Evolutionary conservation across 2,888 invertebrate species (phyloP).

Genomic region (Chalcis sispes): DNA sequence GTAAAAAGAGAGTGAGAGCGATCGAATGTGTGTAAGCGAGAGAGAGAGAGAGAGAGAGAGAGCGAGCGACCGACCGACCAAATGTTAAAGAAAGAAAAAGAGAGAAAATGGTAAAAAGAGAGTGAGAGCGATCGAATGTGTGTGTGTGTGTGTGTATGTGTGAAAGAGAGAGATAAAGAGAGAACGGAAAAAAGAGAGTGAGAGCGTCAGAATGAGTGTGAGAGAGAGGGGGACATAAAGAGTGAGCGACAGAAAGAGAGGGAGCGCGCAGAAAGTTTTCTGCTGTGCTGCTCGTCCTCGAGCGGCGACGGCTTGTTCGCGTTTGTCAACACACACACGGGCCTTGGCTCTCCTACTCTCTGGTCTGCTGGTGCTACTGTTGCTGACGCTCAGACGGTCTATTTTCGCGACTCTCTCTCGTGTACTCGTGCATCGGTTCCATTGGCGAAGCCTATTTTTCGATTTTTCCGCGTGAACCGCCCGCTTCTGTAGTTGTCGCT

Average conservation of each 20-base stretch:
- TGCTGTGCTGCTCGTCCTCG: too few relatives aligned
- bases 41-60: background rate
- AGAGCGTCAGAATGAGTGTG: too few relatives aligned
- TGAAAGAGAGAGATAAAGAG: too few relatives aligned
- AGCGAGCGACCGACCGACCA: too few relatives aligned
- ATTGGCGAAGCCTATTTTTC: conserved; percentile 37
- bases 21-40: conserved; percentile 5
- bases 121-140: background rate
- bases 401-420: conserved; percentile 35
- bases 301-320: background rate
- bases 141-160: too few relatives aligned
- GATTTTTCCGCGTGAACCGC: conserved; percentile 25
- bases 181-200: too few relatives aligned
- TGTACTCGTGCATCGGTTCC: conserved; percentile 13
- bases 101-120: background rate
- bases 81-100: background rate
- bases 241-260: conserved; percentile 28
- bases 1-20: background rate
- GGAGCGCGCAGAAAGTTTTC: conserved; percentile 36
- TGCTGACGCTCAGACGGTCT: too few relatives aligned
- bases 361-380: background rate
- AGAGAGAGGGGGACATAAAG: too few relatives aligned
- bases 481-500: background rate
- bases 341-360: background rate
- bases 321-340: conserved; percentile 17